Evolutionary conservation across 2,113 vertebrate genomes (phyloP).

Genomic region (Sapayoa aenigma): DNA sequence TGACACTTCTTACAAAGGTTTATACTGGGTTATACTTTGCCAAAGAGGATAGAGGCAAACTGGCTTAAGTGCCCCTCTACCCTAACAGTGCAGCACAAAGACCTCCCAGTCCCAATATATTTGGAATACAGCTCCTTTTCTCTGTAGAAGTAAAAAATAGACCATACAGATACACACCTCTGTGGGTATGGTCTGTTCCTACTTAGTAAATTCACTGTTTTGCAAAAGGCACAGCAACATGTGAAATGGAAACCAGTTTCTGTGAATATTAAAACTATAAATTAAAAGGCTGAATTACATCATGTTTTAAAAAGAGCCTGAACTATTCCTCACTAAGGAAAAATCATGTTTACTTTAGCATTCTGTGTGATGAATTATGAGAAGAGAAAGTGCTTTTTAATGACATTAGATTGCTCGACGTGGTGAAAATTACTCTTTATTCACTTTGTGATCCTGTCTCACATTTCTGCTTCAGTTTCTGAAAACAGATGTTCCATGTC

Average conservation of each 20-base stretch:
- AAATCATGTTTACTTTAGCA: not conserved
- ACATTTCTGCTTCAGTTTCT: constrained; percentile 9
- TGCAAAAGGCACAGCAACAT: not conserved
- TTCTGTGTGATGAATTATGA: constrained; percentile 16
- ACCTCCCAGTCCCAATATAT: not conserved
- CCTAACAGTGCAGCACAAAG: not conserved
- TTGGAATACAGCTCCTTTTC: not conserved
- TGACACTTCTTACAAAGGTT: not conserved
- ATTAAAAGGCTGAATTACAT: not conserved
- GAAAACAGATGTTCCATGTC: not conserved
- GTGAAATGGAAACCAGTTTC: not conserved
- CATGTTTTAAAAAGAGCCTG: not conserved
- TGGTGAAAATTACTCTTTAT: constrained; percentile 8
- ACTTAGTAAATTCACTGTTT: not conserved
- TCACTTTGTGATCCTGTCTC: not conserved
- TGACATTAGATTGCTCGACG: constrained; percentile 9
- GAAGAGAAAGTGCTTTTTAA: constrained; percentile 30
- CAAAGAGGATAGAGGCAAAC: not conserved
- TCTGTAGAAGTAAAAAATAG: not conserved
- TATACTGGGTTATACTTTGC: not conserved
- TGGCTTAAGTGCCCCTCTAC: not conserved
- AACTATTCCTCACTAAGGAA: not conserved
- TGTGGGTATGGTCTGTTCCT: not conserved
- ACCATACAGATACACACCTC: not conserved
- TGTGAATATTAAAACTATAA: not conserved